A percentile compares a stretch with the other conserved stretches of the same genome.
phyloP scores from a whole-genome alignment of 2,113 vertebrate species.

The Hipposideros armiger region DNA sequence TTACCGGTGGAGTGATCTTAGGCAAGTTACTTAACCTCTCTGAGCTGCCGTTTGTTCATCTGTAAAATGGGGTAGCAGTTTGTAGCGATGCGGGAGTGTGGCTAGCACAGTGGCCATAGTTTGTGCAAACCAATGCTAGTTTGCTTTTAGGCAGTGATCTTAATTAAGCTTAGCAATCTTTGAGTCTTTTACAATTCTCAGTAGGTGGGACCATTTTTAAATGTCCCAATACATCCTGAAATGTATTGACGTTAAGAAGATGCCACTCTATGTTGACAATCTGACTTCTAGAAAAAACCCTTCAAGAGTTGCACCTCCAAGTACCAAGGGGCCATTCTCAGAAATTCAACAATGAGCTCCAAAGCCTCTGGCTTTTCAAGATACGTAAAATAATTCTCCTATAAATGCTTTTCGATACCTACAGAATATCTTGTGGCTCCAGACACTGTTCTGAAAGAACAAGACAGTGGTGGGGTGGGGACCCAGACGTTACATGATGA shows the following conservation, averaged over 20 bases:
- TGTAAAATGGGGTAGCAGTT: background rate
- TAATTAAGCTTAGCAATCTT: background rate
- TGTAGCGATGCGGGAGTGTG: background rate
- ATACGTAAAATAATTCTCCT: background rate
- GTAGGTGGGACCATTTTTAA: background rate
- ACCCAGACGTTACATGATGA: no score
- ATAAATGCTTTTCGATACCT: background rate
- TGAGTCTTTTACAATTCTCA: background rate
- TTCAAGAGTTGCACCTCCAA: background rate
- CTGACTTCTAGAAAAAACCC: background rate
- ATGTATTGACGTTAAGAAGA: background rate
- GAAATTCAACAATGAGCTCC: background rate
- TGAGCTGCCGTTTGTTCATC: background rate
- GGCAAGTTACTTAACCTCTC: background rate
- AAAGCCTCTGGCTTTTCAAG: background rate
- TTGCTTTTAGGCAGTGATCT: slow-evolving; percentile 12
- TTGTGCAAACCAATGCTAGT: background rate
- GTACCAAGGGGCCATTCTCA: background rate
- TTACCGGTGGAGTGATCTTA: background rate
- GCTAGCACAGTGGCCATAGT: background rate
- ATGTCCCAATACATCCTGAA: background rate
- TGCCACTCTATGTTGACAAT: background rate
- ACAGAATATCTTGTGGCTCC: background rate
- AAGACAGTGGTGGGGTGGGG: background rate
- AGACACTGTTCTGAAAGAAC: background rate